Conservation (phyloP, 2,888 invertebrate species). For the Zygogramma bicolorata region DNA sequence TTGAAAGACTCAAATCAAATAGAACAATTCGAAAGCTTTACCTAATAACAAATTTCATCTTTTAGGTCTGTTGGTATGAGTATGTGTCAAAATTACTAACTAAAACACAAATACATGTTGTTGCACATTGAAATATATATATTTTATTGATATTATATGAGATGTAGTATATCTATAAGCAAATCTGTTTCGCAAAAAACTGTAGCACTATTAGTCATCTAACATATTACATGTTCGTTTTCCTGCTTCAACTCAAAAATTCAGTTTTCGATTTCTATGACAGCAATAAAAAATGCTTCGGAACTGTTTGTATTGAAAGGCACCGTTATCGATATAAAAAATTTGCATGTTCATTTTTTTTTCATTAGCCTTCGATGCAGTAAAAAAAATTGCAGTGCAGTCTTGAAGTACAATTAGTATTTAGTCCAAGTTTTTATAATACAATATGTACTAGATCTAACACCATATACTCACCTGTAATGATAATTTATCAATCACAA, state of each 20-base stretch:
- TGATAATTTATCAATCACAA: constrained; percentile 23
- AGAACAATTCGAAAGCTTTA: too few relatives aligned
- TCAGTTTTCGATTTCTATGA: neutral
- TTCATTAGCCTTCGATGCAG: neutral
- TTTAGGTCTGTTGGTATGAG: neutral
- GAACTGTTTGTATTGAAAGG: neutral
- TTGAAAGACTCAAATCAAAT: too few relatives aligned
- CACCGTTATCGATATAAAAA: neutral
- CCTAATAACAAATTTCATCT: too few relatives aligned
- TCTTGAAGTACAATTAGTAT: constrained; percentile 45
- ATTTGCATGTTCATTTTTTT: neutral
- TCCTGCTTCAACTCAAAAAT: too few relatives aligned
- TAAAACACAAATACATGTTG: constrained; percentile 1
- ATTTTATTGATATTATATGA: constrained; percentile 10
- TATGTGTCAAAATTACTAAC: constrained; percentile 43
- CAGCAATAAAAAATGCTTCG: constrained; percentile 34
- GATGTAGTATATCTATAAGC: neutral
- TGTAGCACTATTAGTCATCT: too few relatives aligned
- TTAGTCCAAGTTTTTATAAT: constrained; percentile 31
- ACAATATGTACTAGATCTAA: constrained; percentile 27
- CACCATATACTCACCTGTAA: constrained; percentile 27
- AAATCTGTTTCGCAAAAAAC: neutral
- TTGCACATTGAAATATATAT: constrained; percentile 22
- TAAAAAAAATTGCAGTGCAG: constrained; percentile 45
- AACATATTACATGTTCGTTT: too few relatives aligned